These are phyloP conservation scores for Syrista parreyssii DNA, from an alignment of 2,888 invertebrate genomes.

Conservation along the genomic window DNA sequence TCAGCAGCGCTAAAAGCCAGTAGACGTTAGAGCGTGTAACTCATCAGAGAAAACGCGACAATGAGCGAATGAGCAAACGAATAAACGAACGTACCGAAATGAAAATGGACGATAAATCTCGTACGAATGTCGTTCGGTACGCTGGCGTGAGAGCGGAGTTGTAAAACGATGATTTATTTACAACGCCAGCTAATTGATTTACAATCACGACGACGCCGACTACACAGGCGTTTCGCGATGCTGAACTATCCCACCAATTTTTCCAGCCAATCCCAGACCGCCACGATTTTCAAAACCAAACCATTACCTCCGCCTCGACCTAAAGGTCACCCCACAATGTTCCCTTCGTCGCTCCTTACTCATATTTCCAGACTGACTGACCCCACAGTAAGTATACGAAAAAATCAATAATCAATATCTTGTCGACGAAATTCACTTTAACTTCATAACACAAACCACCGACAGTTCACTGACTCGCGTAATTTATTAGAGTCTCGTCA, in stretches of 20 bases:
- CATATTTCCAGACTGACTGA: background rate
- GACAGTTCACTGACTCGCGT: background rate
- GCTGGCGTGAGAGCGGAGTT: slow-evolving; percentile 46
- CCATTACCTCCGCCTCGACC: background rate
- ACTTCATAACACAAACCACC: background rate
- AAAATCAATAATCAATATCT: background rate
- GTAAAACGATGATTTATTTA: slow-evolving; percentile 65
- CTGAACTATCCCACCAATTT: slow-evolving; percentile 28
- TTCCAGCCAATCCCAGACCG: slow-evolving; percentile 17
- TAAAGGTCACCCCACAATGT: background rate
- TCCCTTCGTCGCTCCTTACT: background rate
- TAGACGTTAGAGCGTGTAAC: background rate
- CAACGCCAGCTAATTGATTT: slow-evolving; percentile 64
- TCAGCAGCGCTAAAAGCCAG: background rate
- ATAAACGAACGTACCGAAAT: slow-evolving; percentile 26
- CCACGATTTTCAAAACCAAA: background rate
- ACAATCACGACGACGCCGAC: slow-evolving; percentile 50
- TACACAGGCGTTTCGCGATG: slow-evolving; percentile 42
- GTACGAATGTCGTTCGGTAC: slow-evolving; percentile 54
- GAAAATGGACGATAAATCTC: slow-evolving; percentile 63
- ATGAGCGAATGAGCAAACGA: background rate
- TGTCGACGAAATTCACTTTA: background rate
- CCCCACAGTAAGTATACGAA: background rate
- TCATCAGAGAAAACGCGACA: background rate
- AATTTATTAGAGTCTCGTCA: background rate